Evolutionary conservation across 2,113 vertebrate genomes (phyloP), one percentile per base, ranked within the genome.

Genomic region (Alligator mississippiensis): DNA sequence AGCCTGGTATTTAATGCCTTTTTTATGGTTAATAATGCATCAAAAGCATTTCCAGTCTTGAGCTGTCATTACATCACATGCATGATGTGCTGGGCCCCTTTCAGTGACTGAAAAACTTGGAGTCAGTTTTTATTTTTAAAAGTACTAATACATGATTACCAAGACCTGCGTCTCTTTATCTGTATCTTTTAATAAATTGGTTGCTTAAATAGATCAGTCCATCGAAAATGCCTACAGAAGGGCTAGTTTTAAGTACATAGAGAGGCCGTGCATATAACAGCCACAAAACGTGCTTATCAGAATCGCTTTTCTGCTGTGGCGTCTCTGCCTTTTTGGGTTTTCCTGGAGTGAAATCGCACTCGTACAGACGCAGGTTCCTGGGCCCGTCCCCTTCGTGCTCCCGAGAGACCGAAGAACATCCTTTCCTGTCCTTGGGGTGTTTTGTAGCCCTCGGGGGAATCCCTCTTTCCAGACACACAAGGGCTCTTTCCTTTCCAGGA

Each of bases 21-120:
- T 98, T 98, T 98, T 98, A 98, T 98, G 96, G 97, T 98, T 98
- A 98, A 97, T 98, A 98, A 98, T 98, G 97, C 97, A 98, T 98
- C 98, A 98, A 97, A 97, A 98, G 95, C 97, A 95, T 97, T 97
- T 96, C 11, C 80, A 92, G 96, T 96, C 97, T 97, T 64, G 93
- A 96, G 95, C 97, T 98, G 97, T 97, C 97, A 97, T 98, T 97
- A 97, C 97, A 96, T 97, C 97, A 97, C 97, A 96, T 90, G 83
- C 88, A 87, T 97, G 97, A 98, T 97, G 96, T 97, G 96, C 96
- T 27, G 94, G 92, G 90, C 96, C 96, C 82, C 64, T 98, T 97
- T 97, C 97, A 97, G 85, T 96, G 97, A 95, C 97, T 97, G 92
- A 95, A 97, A 97, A 97, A 96, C 95, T 96, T 93, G 70, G 96